Conservation (phyloP, 2,888 invertebrate species). For the Troilus luridus region DNA sequence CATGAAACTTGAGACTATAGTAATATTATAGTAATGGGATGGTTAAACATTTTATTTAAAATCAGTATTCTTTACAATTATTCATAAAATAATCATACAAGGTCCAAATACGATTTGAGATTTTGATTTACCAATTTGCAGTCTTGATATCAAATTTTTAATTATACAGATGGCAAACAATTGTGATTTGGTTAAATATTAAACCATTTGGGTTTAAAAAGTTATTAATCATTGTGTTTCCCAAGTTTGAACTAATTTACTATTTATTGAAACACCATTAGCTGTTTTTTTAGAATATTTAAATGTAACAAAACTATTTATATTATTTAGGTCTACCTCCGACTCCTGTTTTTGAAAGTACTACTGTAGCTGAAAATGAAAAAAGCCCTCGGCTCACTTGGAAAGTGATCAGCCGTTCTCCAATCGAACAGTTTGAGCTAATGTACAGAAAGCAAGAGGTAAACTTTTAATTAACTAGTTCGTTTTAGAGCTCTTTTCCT, state of each 20-base stretch:
- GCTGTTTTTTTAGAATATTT: neutral
- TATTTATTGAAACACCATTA: neutral
- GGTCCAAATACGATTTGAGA: neutral
- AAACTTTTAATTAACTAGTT: neutral
- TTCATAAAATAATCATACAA: neutral
- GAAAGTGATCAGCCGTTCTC: conserved; percentile 57
- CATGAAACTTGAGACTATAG: no score
- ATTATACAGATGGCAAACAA: neutral
- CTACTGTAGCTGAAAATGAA: conserved; percentile 36
- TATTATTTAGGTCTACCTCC: conserved; percentile 56
- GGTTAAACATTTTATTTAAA: no score
- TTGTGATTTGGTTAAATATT: neutral
- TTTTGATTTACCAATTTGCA: neutral
- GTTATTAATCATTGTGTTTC: neutral
- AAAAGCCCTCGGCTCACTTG: conserved; percentile 58
- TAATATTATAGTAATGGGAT: no score
- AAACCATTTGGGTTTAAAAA: neutral
- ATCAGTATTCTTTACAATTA: neutral
- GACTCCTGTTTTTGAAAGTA: conserved; percentile 58
- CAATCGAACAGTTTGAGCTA: conserved; percentile 59
- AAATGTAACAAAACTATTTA: neutral
- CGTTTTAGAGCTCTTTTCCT: no score
- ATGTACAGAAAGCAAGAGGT: conserved; percentile 62
- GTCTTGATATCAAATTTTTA: neutral
- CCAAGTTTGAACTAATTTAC: neutral